Evolutionary conservation across 1,140 invertebrate species (phyloP), one percentile per base, ranked within the genome.

Genomic region (Goniozus legneri): DNA sequence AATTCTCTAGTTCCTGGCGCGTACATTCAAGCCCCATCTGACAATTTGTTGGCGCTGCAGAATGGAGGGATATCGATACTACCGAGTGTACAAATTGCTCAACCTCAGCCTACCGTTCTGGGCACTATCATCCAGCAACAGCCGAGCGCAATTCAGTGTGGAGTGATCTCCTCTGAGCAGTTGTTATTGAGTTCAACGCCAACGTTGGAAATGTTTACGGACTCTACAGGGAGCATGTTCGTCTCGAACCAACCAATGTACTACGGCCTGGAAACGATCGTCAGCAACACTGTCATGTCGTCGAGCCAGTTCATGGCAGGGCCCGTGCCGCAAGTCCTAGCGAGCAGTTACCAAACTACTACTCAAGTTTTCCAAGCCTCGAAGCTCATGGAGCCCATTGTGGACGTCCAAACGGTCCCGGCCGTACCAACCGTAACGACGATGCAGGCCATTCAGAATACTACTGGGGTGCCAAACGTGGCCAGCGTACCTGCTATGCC

Each of bases 281-380:
- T 90, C 8, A 88, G 88, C 66, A 90, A 89, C 60, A 89, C 88
- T 10, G 86, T 89, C 0, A 89, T 89, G 87, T 87, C 85, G 15
- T 88, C 86, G 18, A 88, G 88, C 63, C 87, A 89, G 56, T 88
- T 89, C 64, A 81, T 89, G 19, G 83, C 87, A 8, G 86, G 85
- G 2, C 81, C 85, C 3, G 83, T 88, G 69, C 86, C 85, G 38
- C 86, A 87, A 34, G 84, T 89, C 8, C 70, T 89, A 7, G 84
- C 85, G 20, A 88, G 86, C 56, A 89, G 86, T 65, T 89, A 88
- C 66, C 85, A 87, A 32, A 89, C 85, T 1, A 87, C 88, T 3
- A 90, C 88, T 0, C 88, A 90, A 75, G 84, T 87, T 24, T 87
- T 87, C 63, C 87, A 89, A 76, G 86, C 87, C 0, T 87, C 86